phyloP scores from a whole-genome alignment of 2,113 vertebrate species.

The Larimichthys crocea region DNA sequence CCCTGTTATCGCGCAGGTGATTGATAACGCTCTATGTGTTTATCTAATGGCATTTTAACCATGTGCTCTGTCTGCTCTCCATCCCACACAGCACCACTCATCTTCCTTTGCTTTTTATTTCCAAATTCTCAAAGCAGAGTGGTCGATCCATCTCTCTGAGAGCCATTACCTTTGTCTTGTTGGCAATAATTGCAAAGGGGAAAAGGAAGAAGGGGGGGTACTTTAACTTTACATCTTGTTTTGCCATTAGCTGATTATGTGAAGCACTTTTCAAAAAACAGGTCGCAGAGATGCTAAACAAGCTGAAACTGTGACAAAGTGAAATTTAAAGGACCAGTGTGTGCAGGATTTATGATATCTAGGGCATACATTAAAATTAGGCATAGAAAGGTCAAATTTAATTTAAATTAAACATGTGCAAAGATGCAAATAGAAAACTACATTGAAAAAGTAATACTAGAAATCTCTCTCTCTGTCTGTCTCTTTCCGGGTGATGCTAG shows the following conservation, averaged over 20 bases:
- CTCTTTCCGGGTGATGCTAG: too few species aligned
- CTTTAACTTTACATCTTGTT: background rate
- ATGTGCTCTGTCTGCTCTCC: background rate
- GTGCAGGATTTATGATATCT: too few species aligned
- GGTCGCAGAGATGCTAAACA: too few species aligned
- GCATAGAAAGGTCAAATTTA: too few species aligned
- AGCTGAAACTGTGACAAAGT: too few species aligned
- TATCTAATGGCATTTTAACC: slow-evolving; percentile 25
- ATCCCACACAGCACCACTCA: background rate
- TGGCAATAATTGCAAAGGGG: background rate
- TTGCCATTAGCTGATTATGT: background rate
- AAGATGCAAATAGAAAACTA: too few species aligned
- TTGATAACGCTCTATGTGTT: slow-evolving; percentile 27
- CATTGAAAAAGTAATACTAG: too few species aligned
- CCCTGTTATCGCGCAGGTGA: slow-evolving; percentile 17
- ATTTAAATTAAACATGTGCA: too few species aligned
- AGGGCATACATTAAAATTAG: too few species aligned
- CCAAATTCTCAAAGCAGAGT: background rate
- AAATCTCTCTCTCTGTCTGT: too few species aligned
- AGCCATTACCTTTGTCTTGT: background rate
- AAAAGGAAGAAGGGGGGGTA: background rate
- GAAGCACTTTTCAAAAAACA: too few species aligned
- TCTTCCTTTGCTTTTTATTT: background rate
- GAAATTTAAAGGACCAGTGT: too few species aligned
- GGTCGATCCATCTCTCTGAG: background rate